Percentiles rank a stretch among this genome's conserved stretches.
These are phyloP conservation scores for Pteropus alecto DNA, from an alignment of 2,113 vertebrate genomes.

Conservation along the genomic window DNA sequence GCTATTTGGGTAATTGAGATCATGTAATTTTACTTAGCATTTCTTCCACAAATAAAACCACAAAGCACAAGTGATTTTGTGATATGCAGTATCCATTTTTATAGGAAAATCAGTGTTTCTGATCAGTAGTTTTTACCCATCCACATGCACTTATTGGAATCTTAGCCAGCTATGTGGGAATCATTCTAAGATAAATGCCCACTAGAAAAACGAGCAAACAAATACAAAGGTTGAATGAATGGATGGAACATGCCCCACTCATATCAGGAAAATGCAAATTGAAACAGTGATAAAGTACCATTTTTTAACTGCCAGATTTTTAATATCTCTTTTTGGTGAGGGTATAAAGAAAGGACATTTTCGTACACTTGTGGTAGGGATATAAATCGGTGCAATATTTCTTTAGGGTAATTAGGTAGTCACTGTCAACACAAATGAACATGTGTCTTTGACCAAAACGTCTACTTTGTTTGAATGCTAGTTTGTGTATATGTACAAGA, in stretches of 20 bases:
- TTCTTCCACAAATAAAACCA: not conserved
- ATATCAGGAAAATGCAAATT: not conserved
- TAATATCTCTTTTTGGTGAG: not conserved
- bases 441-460: not conserved
- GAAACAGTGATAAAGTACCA: not conserved
- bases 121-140: not conserved
- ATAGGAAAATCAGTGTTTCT: not conserved
- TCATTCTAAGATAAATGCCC: not conserved
- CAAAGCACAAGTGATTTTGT: not conserved
- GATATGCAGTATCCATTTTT: not conserved
- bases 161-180: not conserved
- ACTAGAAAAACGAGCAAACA: not conserved
- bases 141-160: not conserved
- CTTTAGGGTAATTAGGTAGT: not conserved
- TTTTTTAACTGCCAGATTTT: not conserved
- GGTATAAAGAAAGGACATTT: not conserved
- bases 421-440: not conserved
- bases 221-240: not conserved
- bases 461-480: not conserved
- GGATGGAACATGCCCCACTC: not conserved
- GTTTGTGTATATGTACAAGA: not conserved
- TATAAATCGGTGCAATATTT: not conserved
- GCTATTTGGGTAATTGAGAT: accelerated
- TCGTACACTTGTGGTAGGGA: not conserved
- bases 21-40: not conserved